Evolutionary conservation across 2,888 invertebrate species (phyloP).

Genomic region (Sclerodermus sp.): DNA sequence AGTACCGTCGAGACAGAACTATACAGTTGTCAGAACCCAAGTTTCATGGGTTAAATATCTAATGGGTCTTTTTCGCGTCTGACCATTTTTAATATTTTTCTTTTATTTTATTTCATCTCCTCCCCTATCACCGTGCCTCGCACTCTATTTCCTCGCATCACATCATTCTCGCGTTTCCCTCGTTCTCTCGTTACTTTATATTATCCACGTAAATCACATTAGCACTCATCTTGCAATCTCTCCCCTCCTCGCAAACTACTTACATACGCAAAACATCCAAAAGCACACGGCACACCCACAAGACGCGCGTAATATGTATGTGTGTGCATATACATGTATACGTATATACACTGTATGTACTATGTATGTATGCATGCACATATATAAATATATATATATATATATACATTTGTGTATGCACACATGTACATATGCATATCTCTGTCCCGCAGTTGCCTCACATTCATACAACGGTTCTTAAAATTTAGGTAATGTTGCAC

Average conservation of each 20-base stretch:
- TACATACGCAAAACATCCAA: constrained; percentile 1
- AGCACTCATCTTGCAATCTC: constrained; percentile 1
- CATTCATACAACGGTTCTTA: constrained; percentile 31
- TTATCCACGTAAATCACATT: no score
- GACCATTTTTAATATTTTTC: background rate
- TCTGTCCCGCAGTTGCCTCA: constrained; percentile 24
- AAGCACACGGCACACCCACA: constrained; percentile 5
- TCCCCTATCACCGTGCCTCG: no score
- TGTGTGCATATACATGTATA: background rate
- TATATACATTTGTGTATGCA: no score
- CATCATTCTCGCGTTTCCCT: background rate
- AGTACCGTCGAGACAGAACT: constrained; percentile 52
- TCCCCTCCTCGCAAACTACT: background rate
- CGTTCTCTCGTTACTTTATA: background rate
- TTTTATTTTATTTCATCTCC: constrained; percentile 2
- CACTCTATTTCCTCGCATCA: background rate
- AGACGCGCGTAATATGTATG: constrained; percentile 1
- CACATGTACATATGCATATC: no score
- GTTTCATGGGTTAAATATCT: constrained; percentile 39
- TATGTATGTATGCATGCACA: no score
- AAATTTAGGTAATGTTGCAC: constrained; percentile 38
- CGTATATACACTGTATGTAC: background rate
- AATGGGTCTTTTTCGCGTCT: constrained; percentile 7
- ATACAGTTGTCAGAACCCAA: constrained; percentile 47
- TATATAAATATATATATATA: no score